These are phyloP conservation scores for Sciurus carolinensis DNA, from an alignment of 2,797 vertebrate genomes.

Conservation along the genomic window DNA sequence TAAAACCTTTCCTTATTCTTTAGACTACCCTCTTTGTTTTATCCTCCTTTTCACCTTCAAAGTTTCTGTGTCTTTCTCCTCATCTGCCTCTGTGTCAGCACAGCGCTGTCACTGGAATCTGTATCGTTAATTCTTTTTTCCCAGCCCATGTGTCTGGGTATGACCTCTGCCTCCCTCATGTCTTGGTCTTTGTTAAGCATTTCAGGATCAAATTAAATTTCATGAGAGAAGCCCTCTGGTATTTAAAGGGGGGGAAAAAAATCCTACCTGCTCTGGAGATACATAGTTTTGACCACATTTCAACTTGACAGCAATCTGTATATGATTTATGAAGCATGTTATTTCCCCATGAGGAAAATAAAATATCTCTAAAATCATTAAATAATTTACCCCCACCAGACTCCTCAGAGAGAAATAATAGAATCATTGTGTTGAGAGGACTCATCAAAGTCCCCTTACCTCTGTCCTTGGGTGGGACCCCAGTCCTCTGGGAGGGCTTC, in stretches of 20 bases:
- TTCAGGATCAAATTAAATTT: conserved; percentile 80
- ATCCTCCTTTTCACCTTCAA: conserved; percentile 76
- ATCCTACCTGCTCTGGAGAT: conserved; percentile 21
- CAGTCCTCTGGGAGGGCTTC: neutral
- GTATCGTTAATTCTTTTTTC: conserved; percentile 67
- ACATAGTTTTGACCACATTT: conserved; percentile 70
- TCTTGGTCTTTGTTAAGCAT: conserved; percentile 77
- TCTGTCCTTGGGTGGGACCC: neutral
- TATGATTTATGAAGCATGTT: conserved; percentile 69
- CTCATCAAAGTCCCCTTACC: neutral
- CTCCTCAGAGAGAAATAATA: neutral
- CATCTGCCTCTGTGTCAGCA: conserved; percentile 69
- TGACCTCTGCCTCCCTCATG: conserved; percentile 78
- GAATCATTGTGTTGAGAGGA: neutral
- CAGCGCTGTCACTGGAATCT: conserved; percentile 52
- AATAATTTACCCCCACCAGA: conserved; percentile 15
- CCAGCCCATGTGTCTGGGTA: conserved; percentile 67
- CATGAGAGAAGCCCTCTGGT: conserved; percentile 68
- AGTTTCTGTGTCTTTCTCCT: conserved; percentile 71
- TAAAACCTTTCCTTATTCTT: conserved; percentile 59
- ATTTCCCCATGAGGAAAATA: conserved; percentile 60
- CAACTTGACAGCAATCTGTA: conserved; percentile 55
- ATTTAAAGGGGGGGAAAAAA: conserved; percentile 12
- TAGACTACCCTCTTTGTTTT: conserved; percentile 66
- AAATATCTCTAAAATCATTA: conserved; percentile 60